These are phyloP conservation scores for Zophobas atratus DNA, from an alignment of 1,140 invertebrate species.

Conservation along the genomic window DNA sequence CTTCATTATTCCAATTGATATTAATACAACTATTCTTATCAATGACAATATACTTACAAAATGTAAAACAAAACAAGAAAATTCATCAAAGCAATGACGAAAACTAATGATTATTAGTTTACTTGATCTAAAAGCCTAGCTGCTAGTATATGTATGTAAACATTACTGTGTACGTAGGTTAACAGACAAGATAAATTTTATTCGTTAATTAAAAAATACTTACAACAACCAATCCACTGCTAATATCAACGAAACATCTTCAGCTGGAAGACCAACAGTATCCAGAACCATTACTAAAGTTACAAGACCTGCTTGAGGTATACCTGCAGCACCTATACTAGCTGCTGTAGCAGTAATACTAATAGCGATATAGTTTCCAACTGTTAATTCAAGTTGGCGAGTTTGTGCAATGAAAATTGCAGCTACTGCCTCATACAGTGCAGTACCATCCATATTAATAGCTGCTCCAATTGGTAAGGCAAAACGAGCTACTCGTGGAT, in stretches of 20 bases:
- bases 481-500: slow-evolving; percentile 84
- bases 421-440: slow-evolving; percentile 88
- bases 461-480: slow-evolving; percentile 90
- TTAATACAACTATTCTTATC: no score
- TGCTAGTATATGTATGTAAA: no score
- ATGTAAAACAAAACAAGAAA: no score
- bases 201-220: slow-evolving; percentile 66
- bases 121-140: no score
- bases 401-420: slow-evolving; percentile 90
- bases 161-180: neutral
- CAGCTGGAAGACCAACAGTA: slow-evolving; percentile 85
- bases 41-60: no score
- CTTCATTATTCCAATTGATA: no score
- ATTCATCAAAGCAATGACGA: no score
- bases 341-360: slow-evolving; percentile 90
- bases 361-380: slow-evolving; percentile 73
- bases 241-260: slow-evolving; percentile 86
- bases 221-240: slow-evolving; percentile 93
- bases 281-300: slow-evolving; percentile 92
- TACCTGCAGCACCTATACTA: slow-evolving; percentile 91
- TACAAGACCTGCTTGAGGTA: slow-evolving; percentile 87
- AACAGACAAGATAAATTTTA: slow-evolving; percentile 34
- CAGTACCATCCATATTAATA: slow-evolving; percentile 91
- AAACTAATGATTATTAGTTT: no score
- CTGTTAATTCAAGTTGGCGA: slow-evolving; percentile 74